phyloP scores from a whole-genome alignment of 2,113 vertebrate species.

The Fregetta grallaria region DNA sequence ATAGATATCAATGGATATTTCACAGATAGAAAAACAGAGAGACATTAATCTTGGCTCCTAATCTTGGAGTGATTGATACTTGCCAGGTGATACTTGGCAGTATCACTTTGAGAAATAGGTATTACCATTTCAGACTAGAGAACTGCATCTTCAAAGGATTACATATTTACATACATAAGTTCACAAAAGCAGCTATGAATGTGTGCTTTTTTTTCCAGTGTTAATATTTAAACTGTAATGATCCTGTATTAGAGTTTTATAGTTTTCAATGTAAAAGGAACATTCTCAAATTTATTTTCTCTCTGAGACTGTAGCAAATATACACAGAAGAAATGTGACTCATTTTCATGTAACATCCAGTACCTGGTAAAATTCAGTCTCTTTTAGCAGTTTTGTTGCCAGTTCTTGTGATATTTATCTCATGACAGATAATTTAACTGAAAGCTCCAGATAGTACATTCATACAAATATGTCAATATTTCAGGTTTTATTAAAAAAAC shows the following conservation, averaged over 20 bases:
- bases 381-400: neutral
- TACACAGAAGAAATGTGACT: neutral
- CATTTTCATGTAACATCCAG: neutral
- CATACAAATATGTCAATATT: neutral
- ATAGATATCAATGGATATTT: neutral
- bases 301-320: neutral
- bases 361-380: neutral
- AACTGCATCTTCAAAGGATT: neutral
- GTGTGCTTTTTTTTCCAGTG: neutral
- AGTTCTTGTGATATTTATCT: neutral
- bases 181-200: neutral
- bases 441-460: neutral
- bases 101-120: neutral
- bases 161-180: neutral
- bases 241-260: neutral
- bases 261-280: neutral
- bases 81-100: accelerated
- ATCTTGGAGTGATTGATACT: too few relatives aligned
- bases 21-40: neutral
- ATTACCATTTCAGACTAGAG: neutral
- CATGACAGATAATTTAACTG: neutral
- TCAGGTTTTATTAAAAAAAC: neutral
- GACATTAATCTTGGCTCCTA: neutral
- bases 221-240: neutral
- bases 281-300: neutral